Evolutionary conservation across 2,888 invertebrate species (phyloP).

Genomic region (Microctonus hyperodae): DNA sequence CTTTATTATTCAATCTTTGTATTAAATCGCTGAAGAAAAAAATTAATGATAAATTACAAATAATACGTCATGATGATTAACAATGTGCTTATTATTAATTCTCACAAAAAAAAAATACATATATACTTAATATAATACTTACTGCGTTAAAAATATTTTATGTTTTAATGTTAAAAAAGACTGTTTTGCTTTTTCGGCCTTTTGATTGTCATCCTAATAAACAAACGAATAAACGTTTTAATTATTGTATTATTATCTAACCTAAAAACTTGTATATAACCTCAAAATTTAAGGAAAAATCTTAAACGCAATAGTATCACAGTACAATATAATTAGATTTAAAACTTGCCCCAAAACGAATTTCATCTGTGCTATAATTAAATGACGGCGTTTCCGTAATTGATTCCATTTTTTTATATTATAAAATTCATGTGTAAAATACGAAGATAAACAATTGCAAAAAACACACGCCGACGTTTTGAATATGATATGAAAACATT

Average conservation of each 20-base stretch:
- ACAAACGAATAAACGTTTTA: background rate
- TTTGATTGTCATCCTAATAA: constrained; percentile 41
- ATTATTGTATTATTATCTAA: background rate
- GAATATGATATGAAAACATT: too few relatives aligned
- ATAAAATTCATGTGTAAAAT: too few relatives aligned
- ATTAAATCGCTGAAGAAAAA: constrained; percentile 47
- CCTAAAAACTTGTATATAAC: background rate
- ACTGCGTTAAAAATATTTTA: constrained; percentile 50
- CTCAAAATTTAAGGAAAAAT: background rate
- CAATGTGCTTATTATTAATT: too few relatives aligned
- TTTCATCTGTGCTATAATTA: background rate
- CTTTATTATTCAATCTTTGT: constrained; percentile 48
- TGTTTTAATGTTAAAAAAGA: constrained; percentile 46
- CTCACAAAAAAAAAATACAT: constrained; percentile 26
- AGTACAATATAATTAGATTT: too few relatives aligned
- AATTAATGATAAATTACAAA: background rate
- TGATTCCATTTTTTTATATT: background rate
- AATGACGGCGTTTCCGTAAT: background rate
- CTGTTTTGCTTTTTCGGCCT: constrained; percentile 42
- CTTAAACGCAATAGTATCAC: too few relatives aligned
- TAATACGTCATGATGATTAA: background rate
- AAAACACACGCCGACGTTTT: too few relatives aligned
- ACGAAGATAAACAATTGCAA: too few relatives aligned
- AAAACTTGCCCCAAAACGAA: too few relatives aligned
- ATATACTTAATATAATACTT: constrained; percentile 37